Evolutionary conservation across 2,113 vertebrate genomes (phyloP).

Genomic region (Lagopus muta): DNA sequence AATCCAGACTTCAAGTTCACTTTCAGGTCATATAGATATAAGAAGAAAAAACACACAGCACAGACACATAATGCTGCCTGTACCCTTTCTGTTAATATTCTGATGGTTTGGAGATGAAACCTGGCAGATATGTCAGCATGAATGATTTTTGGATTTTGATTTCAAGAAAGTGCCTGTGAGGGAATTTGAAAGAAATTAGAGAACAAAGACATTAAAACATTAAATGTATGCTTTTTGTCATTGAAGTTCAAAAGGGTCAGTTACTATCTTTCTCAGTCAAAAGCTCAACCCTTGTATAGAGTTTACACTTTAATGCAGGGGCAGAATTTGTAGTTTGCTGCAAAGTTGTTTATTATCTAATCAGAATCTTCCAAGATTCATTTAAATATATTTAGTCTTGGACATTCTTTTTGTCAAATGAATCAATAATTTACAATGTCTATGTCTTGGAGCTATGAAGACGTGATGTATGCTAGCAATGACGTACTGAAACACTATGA

Average conservation of each 20-base stretch:
- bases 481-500: not conserved
- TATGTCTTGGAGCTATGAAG: not conserved
- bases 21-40: constrained; percentile 15
- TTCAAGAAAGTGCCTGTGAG: constrained; percentile 37
- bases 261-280: not conserved
- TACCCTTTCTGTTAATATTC: constrained; percentile 13
- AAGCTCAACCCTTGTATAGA: not conserved
- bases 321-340: not conserved
- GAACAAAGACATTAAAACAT: not conserved
- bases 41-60: not conserved
- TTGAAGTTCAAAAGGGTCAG: not conserved
- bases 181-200: not conserved
- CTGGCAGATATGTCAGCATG: not conserved
- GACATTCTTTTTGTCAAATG: not conserved
- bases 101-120: constrained; percentile 36
- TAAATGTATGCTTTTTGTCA: not conserved
- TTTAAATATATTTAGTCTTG: not conserved
- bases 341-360: not conserved
- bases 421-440: not conserved
- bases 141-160: constrained; percentile 45
- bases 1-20: constrained; percentile 1
- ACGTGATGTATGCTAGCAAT: not conserved
- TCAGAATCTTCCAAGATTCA: not conserved
- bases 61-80: not conserved
- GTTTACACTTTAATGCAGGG: not conserved